Conservation (phyloP, 2,113 vertebrate genomes). For the Argyrosomus japonicus region DNA sequence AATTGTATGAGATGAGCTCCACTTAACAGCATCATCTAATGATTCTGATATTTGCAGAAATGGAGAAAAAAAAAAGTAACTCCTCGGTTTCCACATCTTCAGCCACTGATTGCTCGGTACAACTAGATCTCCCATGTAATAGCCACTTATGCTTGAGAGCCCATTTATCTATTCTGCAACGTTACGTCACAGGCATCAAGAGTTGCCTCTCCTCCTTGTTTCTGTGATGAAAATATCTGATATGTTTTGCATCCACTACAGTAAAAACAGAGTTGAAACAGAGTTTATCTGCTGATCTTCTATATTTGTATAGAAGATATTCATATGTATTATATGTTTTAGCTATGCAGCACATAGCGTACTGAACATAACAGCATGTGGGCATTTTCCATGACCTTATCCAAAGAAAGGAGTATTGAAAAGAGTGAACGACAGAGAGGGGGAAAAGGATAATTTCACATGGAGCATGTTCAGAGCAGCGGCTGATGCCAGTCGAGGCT, state of each 20-base stretch:
- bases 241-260: neutral
- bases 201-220: slow-evolving; percentile 18
- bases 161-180: slow-evolving; percentile 61
- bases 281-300: neutral
- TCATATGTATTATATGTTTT: neutral
- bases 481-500: slow-evolving; percentile 38
- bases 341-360: neutral
- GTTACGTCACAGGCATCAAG: slow-evolving; percentile 46
- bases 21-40: slow-evolving; percentile 22
- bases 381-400: neutral
- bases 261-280: neutral
- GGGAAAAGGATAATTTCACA: neutral
- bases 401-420: neutral
- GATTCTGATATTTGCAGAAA: slow-evolving; percentile 41
- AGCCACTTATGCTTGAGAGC: slow-evolving; percentile 66
- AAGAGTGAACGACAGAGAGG: neutral
- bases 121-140: slow-evolving; percentile 68
- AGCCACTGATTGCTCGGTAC: slow-evolving; percentile 55
- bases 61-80: neutral
- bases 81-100: slow-evolving; percentile 48
- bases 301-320: too few relatives aligned
- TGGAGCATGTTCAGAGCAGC: neutral
- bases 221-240: slow-evolving; percentile 20
- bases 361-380: neutral
- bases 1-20: slow-evolving; percentile 18